Percentiles rank a stretch among this genome's conserved stretches.
Conservation (phyloP, 2,797 vertebrate species). For the Neosilurus mollespiculum region DNA sequence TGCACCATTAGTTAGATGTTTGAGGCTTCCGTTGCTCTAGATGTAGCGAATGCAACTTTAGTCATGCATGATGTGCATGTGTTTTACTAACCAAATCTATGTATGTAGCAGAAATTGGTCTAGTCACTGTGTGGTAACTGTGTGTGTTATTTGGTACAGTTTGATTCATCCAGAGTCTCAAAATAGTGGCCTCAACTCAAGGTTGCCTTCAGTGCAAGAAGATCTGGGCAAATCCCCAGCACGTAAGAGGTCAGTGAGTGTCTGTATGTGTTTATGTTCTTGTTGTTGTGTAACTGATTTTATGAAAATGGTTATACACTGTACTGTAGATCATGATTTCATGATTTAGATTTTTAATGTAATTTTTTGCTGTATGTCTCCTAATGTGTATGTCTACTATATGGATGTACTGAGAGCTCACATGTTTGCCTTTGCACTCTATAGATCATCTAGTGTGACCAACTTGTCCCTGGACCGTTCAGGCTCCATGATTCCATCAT, state of each 20-base stretch:
- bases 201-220: conserved; percentile 87
- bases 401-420: not conserved
- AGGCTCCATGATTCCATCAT: conserved; percentile 87
- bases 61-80: conserved; percentile 43
- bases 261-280: not conserved
- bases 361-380: not conserved
- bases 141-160: conserved; percentile 61
- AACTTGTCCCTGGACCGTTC: conserved; percentile 92
- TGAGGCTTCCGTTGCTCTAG: conserved; percentile 51
- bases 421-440: not conserved
- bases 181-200: conserved; percentile 77
- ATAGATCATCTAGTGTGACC: conserved; percentile 93
- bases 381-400: too few relatives aligned
- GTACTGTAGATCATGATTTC: too few relatives aligned
- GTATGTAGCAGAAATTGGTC: not conserved
- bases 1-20: conserved; percentile 56
- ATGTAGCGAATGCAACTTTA: conserved; percentile 37
- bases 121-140: not conserved
- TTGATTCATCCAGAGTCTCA: conserved; percentile 92
- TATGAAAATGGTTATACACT: not conserved
- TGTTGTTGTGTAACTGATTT: not conserved
- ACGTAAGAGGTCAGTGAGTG: conserved; percentile 82
- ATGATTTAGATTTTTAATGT: too few relatives aligned
- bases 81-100: conserved; percentile 28
- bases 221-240: conserved; percentile 92